Conservation (phyloP, 2,113 vertebrate species). For the Gymnogyps californianus region DNA sequence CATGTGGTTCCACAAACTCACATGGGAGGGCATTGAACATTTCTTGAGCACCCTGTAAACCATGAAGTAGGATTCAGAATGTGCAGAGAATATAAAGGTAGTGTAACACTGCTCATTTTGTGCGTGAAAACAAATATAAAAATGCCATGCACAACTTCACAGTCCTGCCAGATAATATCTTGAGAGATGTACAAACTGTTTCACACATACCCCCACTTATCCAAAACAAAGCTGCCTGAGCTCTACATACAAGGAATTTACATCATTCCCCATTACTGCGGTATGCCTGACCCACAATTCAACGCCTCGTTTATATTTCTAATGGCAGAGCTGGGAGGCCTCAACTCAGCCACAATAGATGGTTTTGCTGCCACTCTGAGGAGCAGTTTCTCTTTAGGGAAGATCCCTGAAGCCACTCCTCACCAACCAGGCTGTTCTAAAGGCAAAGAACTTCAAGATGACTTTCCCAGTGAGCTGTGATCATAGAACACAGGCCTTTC, state of each 20-base stretch:
- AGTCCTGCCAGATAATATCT: neutral
- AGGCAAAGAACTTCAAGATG: neutral
- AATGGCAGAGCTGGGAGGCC: neutral
- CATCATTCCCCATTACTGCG: neutral
- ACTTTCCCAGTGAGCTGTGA: neutral
- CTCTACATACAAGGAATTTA: neutral
- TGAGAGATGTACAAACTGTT: neutral
- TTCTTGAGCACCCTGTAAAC: conserved; percentile 90
- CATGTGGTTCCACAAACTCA: conserved; percentile 94
- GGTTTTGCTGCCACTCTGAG: neutral
- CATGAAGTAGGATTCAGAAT: neutral
- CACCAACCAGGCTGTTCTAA: neutral
- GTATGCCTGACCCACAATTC: neutral
- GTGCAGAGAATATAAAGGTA: neutral
- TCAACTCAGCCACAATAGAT: neutral
- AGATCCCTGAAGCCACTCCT: neutral
- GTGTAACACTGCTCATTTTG: neutral
- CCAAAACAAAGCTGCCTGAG: neutral
- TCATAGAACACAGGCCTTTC: neutral
- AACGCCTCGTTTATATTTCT: neutral
- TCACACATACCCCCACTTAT: neutral
- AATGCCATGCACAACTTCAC: neutral
- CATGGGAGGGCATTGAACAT: conserved; percentile 92
- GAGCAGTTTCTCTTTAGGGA: neutral
- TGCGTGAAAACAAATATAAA: neutral